These are phyloP conservation scores for Champsocephalus gunnari DNA, from an alignment of 2,797 vertebrate species.

Conservation along the genomic window DNA sequence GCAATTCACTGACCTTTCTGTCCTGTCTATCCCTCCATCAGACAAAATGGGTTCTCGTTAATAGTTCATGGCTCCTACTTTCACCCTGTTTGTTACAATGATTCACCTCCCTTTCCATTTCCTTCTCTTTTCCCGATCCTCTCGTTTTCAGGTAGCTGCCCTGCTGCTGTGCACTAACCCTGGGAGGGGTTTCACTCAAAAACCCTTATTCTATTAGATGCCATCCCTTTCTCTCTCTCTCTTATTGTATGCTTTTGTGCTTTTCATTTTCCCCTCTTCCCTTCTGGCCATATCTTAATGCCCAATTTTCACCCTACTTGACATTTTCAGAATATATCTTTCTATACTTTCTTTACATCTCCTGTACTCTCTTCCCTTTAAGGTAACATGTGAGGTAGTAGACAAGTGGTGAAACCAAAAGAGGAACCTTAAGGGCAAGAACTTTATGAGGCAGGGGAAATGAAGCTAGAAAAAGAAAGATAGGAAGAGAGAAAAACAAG, in stretches of 20 bases:
- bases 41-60: constrained; percentile 80
- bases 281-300: constrained; percentile 4
- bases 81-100: constrained; percentile 77
- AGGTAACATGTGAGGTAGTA: constrained; percentile 55
- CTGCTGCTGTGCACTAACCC: constrained; percentile 67
- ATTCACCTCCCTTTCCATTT: constrained; percentile 59
- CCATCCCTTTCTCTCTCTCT: constrained; percentile 11
- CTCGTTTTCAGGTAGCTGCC: constrained; percentile 61
- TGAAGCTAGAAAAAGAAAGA: constrained; percentile 19
- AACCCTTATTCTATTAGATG: constrained; percentile 3
- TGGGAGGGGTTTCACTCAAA: constrained; percentile 15
- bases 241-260: constrained; percentile 12
- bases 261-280: neutral
- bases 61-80: constrained; percentile 74
- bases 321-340: constrained; percentile 7
- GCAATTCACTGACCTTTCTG: constrained; percentile 75
- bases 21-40: constrained; percentile 62
- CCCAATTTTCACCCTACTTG: neutral
- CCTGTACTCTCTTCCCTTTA: constrained; percentile 9
- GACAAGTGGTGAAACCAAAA: constrained; percentile 48
- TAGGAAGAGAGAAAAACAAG: neutral
- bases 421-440: constrained; percentile 38
- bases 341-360: constrained; percentile 3
- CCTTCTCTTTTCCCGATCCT: constrained; percentile 18
- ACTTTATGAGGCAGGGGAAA: constrained; percentile 53